phyloP scores from a whole-genome alignment of 2,888 invertebrate genomes.

The Phlogophora meticulosa region DNA sequence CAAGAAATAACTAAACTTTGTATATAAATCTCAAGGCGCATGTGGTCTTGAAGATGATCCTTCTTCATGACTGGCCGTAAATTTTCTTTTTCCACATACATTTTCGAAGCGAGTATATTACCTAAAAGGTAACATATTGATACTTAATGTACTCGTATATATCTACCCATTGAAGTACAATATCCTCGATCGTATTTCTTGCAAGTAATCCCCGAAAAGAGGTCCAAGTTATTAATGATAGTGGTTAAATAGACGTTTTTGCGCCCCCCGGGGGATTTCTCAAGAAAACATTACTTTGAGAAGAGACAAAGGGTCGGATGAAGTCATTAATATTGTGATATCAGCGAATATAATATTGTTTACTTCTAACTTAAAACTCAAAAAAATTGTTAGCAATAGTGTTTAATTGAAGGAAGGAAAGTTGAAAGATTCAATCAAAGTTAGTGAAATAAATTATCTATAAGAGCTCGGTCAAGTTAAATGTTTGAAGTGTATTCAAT shows the following conservation, averaged over 20 bases:
- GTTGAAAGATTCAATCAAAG: slow-evolving; percentile 67
- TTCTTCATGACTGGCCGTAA: slow-evolving; percentile 31
- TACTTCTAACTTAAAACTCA: slow-evolving; percentile 15
- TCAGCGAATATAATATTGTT: slow-evolving; percentile 46
- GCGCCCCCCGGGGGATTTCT: slow-evolving; percentile 54
- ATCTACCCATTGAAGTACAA: slow-evolving; percentile 46
- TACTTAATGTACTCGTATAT: slow-evolving; percentile 38
- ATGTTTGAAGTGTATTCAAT: slow-evolving; percentile 74
- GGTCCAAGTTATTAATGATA: slow-evolving; percentile 69
- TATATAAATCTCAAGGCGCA: slow-evolving; percentile 44
- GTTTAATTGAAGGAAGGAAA: too few relatives aligned
- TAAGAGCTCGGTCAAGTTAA: slow-evolving; percentile 68
- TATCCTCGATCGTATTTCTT: slow-evolving; percentile 62
- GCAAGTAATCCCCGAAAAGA: slow-evolving; percentile 67
- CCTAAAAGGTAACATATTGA: slow-evolving; percentile 49
- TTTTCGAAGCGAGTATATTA: slow-evolving; percentile 28
- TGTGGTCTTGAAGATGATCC: slow-evolving; percentile 27
- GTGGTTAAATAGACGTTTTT: slow-evolving; percentile 68
- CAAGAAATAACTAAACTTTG: slow-evolving; percentile 32
- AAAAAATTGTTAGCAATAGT: slow-evolving; percentile 13
- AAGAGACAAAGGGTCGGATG: slow-evolving; percentile 61
- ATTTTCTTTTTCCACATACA: slow-evolving; percentile 18
- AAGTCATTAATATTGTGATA: slow-evolving; percentile 68
- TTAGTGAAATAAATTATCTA: slow-evolving; percentile 53
- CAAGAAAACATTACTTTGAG: slow-evolving; percentile 56